phyloP scores from a whole-genome alignment of 2,113 vertebrate species.

The Saimiri boliviensis region DNA sequence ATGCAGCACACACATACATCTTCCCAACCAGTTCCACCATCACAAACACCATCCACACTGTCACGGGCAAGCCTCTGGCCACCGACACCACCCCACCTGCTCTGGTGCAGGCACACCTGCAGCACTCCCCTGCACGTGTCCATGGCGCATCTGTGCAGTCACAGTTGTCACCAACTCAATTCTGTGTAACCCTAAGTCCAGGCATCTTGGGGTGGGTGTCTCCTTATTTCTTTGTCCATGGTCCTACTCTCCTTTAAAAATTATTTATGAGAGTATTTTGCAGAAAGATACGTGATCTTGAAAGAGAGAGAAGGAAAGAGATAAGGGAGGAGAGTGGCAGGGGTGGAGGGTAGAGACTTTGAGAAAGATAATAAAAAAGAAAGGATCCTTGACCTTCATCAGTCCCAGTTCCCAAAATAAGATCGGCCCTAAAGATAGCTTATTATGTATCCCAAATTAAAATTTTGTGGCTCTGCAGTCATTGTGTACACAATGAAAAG shows the following conservation, averaged over 20 bases:
- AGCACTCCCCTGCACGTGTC: background rate
- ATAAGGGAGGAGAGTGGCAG: background rate
- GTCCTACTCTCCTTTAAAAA: background rate
- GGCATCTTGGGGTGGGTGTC: background rate
- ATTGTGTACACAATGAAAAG: slow-evolving; percentile 34
- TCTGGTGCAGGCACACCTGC: background rate
- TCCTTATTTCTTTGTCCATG: background rate
- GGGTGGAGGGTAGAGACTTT: background rate
- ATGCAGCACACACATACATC: background rate
- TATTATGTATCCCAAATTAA: slow-evolving; percentile 65
- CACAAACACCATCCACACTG: background rate
- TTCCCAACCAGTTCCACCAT: background rate
- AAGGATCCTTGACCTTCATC: slow-evolving; percentile 42
- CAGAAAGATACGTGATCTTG: background rate
- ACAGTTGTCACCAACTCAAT: background rate
- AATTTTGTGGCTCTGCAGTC: slow-evolving; percentile 51
- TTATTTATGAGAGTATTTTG: background rate
- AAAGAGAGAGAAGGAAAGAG: background rate
- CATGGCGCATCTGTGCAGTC: background rate
- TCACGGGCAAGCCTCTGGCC: background rate
- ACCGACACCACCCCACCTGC: background rate
- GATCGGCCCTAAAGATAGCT: slow-evolving; percentile 40
- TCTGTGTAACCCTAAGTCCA: background rate
- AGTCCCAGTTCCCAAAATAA: slow-evolving; percentile 34
- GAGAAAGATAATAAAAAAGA: slow-evolving; percentile 11